Conservation (phyloP, 2,888 invertebrate species). For the Petrophora chlorosata region DNA sequence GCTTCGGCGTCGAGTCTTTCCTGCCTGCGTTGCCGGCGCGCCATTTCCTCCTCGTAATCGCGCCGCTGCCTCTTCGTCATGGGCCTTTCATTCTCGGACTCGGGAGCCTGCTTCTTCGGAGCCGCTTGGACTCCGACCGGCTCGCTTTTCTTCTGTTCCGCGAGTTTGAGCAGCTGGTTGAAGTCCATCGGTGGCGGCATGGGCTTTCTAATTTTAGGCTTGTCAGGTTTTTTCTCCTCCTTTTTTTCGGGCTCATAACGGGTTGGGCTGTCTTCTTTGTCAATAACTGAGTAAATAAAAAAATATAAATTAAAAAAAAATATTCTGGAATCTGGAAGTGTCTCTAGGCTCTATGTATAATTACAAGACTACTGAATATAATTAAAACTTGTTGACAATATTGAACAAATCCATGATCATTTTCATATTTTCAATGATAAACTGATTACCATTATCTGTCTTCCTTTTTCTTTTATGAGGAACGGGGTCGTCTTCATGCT, state of each 20-base stretch:
- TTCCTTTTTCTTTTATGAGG: conserved; percentile 85
- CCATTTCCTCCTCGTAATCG: conserved; percentile 89
- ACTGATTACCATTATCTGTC: conserved; percentile 44
- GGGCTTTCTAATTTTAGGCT: conserved; percentile 84
- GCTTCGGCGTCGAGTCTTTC: conserved; percentile 66
- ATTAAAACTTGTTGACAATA: too few species aligned
- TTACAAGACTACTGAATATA: too few species aligned
- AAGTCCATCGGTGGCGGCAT: conserved; percentile 92
- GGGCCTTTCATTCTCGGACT: conserved; percentile 86
- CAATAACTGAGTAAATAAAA: too few species aligned
- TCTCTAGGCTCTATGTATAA: too few species aligned
- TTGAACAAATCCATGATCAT: too few species aligned
- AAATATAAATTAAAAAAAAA: too few species aligned
- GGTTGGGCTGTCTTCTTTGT: conserved; percentile 55
- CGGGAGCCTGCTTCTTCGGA: conserved; percentile 62
- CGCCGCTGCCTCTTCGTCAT: conserved; percentile 92
- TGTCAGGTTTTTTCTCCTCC: conserved; percentile 74
- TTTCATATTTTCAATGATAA: too few species aligned
- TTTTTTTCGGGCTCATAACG: conserved; percentile 68
- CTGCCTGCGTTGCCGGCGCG: conserved; percentile 80
- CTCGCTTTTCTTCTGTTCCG: conserved; percentile 92
- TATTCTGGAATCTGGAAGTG: too few species aligned
- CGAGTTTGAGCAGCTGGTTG: conserved; percentile 89
- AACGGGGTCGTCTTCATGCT: conserved; percentile 88
- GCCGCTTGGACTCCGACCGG: conserved; percentile 81